A percentile compares a stretch with the other conserved stretches of the same genome.
phyloP scores from a whole-genome alignment of 1,140 invertebrate species.

The Polyergus mexicanus region DNA sequence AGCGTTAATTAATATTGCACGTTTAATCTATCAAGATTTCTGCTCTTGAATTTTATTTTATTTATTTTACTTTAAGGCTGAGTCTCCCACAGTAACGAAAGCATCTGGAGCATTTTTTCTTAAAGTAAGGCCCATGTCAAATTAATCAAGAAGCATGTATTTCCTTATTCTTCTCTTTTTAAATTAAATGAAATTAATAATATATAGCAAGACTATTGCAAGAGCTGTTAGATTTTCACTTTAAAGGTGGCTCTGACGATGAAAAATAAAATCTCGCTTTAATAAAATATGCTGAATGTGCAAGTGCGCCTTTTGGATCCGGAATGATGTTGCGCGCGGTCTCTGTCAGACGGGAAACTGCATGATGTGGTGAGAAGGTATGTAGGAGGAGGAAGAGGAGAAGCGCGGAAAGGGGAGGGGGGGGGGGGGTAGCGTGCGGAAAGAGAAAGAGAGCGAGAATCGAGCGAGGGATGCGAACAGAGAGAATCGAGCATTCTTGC shows the following conservation, averaged over 20 bases:
- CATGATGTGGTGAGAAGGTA: neutral
- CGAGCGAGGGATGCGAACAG: conserved; percentile 15
- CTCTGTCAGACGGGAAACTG: conserved; percentile 25
- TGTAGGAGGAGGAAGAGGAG: conserved; percentile 38
- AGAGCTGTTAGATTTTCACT: neutral
- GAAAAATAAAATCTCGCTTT: neutral
- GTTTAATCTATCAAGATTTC: neutral
- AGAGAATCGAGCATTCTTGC: conserved; percentile 62
- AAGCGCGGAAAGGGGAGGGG: conserved; percentile 35
- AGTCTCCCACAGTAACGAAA: neutral
- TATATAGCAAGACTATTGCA: neutral
- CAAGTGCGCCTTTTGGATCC: conserved; percentile 47
- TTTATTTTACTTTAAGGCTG: neutral
- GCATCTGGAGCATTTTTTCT: neutral
- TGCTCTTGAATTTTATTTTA: neutral
- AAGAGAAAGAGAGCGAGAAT: too few species aligned
- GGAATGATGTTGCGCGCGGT: conserved; percentile 41
- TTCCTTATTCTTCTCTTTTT: neutral
- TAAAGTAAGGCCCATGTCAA: neutral
- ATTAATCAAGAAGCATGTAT: neutral
- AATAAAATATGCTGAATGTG: neutral
- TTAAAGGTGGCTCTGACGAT: too few species aligned
- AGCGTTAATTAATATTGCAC: neutral
- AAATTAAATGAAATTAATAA: neutral
- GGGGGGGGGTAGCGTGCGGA: too few species aligned